These are phyloP conservation scores for Origma solitaria DNA, from an alignment of 2,113 vertebrate genomes.

Conservation along the genomic window DNA sequence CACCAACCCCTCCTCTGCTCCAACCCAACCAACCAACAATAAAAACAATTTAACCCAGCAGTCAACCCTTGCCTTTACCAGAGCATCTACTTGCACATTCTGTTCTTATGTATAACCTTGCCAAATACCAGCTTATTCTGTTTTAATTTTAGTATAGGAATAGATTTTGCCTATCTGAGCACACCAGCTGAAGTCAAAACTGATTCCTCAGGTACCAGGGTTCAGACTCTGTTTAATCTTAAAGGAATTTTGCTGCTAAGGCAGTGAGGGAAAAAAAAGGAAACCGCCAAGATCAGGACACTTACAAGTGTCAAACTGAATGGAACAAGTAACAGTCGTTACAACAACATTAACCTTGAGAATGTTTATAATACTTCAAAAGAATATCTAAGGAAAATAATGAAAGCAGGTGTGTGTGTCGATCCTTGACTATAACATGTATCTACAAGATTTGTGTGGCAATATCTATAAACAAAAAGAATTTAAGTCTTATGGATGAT, in stretches of 20 bases:
- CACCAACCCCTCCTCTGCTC: background rate
- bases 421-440: background rate
- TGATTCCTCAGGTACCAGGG: background rate
- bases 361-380: background rate
- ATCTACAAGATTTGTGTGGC: background rate
- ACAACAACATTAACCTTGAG: background rate
- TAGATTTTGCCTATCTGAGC: background rate
- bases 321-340: background rate
- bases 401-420: background rate
- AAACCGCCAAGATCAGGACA: background rate
- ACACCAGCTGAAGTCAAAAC: background rate
- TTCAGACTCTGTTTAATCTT: background rate
- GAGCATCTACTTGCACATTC: background rate
- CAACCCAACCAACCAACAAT: background rate
- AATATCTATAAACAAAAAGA: background rate
- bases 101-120: background rate
- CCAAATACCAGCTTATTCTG: background rate
- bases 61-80: background rate
- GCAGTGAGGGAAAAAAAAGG: too few species aligned
- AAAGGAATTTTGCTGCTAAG: background rate
- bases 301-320: background rate
- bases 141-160: background rate
- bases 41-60: background rate
- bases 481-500: accelerated
- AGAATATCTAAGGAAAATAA: background rate